Evolutionary conservation across 2,888 invertebrate species (phyloP).

Genomic region (Onthophagus sagittarius): DNA sequence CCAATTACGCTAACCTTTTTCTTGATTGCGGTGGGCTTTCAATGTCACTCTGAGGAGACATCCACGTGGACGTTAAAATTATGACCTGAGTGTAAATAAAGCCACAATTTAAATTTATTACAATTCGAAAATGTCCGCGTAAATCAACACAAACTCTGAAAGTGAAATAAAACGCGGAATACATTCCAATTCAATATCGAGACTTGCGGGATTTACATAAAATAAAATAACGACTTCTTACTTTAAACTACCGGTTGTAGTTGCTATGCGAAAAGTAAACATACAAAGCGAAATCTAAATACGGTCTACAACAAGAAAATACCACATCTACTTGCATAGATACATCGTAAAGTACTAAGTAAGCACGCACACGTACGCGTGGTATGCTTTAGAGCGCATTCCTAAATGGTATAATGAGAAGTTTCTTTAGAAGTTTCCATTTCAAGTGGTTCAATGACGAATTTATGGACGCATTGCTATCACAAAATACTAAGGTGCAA

Average conservation of each 20-base stretch:
- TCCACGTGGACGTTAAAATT: not conserved
- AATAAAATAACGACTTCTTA: not conserved
- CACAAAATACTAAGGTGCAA: not conserved
- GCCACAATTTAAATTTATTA: not conserved
- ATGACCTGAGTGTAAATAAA: not conserved
- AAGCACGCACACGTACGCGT: not conserved
- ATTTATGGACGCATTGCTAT: not conserved
- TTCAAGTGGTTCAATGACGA: not conserved
- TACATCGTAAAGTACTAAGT: not conserved
- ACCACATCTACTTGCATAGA: not conserved
- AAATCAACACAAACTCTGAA: too few relatives aligned
- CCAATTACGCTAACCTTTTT: not conserved
- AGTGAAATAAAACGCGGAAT: not conserved
- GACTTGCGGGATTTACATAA: not conserved
- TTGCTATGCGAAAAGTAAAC: not conserved
- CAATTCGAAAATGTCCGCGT: not conserved
- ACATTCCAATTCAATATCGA: not conserved
- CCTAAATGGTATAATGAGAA: not conserved
- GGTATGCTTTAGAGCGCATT: not conserved
- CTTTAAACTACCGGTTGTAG: not conserved
- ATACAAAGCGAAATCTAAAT: not conserved
- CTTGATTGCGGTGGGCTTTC: not conserved
- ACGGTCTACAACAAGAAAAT: not conserved
- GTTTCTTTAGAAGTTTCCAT: not conserved
- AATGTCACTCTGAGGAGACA: not conserved